A percentile compares a stretch with the other conserved stretches of the same genome.
Evolutionary conservation across 92 coral and sea anemone genomes (phyloP).

Genomic region (Palythoa heliodiscus): DNA sequence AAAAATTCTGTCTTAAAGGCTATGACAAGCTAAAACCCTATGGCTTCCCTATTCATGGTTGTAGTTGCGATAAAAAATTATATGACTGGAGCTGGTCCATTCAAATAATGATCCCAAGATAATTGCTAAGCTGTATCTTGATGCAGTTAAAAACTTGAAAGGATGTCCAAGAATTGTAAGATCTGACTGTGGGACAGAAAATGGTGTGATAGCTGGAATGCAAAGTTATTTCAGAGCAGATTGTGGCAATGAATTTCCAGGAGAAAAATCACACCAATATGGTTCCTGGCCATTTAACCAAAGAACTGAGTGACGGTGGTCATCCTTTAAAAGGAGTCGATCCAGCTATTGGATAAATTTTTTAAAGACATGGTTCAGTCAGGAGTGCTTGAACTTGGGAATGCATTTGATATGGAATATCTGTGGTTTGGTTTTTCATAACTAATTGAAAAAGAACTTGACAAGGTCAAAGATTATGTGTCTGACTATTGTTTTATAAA

Average conservation of each 20-base stretch:
- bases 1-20: neutral
- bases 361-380: constrained; percentile 33
- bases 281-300: constrained; percentile 46
- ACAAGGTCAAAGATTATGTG: neutral
- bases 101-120: neutral
- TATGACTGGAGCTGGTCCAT: constrained; percentile 38
- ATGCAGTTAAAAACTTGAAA: too few species aligned
- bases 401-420: constrained; percentile 23
- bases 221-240: constrained; percentile 16
- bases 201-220: too few species aligned
- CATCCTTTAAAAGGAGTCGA: constrained; percentile 32
- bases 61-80: constrained; percentile 33
- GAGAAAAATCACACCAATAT: constrained; percentile 31
- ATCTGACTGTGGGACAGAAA: too few species aligned
- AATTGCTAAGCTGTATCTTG: too few species aligned
- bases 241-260: constrained; percentile 28
- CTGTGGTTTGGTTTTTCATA: neutral
- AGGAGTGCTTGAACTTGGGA: constrained; percentile 33
- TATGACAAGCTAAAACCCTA: too few species aligned
- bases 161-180: too few species aligned
- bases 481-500: neutral
- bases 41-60: constrained; percentile 5
- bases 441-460: neutral
- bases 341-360: constrained; percentile 31
- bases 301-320: neutral